Evolutionary conservation across 1,140 invertebrate species (phyloP).

Genomic region (Bombus waltoni): DNA sequence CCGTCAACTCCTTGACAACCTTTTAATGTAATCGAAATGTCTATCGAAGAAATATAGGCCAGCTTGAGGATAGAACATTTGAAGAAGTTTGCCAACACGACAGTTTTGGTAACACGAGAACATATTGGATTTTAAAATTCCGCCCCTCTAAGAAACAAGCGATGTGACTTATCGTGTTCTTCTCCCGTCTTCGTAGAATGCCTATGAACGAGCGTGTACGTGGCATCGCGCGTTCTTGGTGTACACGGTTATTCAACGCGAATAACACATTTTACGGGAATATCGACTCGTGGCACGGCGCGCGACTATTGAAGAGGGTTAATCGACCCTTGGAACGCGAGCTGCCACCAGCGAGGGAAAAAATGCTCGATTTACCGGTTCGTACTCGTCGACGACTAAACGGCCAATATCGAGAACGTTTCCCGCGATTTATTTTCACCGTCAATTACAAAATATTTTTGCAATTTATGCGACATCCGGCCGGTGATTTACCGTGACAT

Average conservation of each 20-base stretch:
- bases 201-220: too few relatives aligned
- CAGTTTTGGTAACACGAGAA: too few relatives aligned
- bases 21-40: too few relatives aligned
- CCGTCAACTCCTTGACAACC: too few relatives aligned
- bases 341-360: too few relatives aligned
- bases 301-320: neutral
- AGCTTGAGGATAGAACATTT: too few relatives aligned
- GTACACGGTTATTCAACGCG: neutral
- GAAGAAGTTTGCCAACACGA: too few relatives aligned
- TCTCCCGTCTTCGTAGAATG: too few relatives aligned
- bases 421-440: conserved; percentile 15
- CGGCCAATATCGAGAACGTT: neutral
- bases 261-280: neutral
- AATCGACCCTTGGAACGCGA: neutral
- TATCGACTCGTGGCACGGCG: neutral
- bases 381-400: neutral
- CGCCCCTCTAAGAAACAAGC: too few relatives aligned
- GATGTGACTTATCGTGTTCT: too few relatives aligned
- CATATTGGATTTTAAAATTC: too few relatives aligned
- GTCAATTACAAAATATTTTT: conserved; percentile 34
- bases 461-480: conserved; percentile 36
- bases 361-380: neutral
- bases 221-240: neutral
- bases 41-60: too few relatives aligned
- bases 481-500: conserved; percentile 22